Conservation (phyloP, 2,797 vertebrate genomes). For the Vultur gryphus region DNA sequence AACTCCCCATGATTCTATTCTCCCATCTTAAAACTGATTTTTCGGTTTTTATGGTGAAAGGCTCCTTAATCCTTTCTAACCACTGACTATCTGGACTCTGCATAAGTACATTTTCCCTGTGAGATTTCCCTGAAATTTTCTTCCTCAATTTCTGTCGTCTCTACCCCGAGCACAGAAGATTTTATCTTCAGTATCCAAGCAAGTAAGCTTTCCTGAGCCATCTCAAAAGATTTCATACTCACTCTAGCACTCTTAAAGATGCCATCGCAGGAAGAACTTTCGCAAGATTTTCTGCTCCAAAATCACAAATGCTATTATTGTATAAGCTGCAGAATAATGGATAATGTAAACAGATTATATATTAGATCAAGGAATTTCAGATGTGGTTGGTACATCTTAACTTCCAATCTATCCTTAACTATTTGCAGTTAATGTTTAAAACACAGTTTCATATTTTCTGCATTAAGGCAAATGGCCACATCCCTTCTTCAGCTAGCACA, state of each 20-base stretch:
- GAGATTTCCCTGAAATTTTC: not conserved
- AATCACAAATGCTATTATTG: slow-evolving; percentile 87
- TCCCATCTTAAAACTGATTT: not conserved
- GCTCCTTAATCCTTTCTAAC: not conserved
- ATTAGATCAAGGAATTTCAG: not conserved
- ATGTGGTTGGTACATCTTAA: not conserved
- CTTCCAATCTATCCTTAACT: not conserved
- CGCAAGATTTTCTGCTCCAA: slow-evolving; percentile 86
- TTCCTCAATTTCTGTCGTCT: not conserved
- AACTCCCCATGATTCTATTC: not conserved
- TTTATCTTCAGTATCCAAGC: not conserved
- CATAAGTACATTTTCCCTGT: not conserved
- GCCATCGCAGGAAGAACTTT: slow-evolving; percentile 81
- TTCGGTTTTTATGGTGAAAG: not conserved
- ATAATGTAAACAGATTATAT: not conserved
- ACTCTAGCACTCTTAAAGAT: slow-evolving; percentile 86
- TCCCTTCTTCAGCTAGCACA: not conserved
- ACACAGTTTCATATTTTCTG: not conserved
- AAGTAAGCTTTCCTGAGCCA: not conserved
- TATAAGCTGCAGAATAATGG: slow-evolving; percentile 79
- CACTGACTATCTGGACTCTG: not conserved
- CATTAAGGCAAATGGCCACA: not conserved
- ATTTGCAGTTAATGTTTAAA: not conserved
- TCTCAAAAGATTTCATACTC: slow-evolving; percentile 45
- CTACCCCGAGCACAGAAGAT: not conserved